Evolutionary conservation across 2,888 invertebrate genomes (phyloP), one percentile per base, ranked within the genome.

Genomic region (Andrena bucephala): DNA sequence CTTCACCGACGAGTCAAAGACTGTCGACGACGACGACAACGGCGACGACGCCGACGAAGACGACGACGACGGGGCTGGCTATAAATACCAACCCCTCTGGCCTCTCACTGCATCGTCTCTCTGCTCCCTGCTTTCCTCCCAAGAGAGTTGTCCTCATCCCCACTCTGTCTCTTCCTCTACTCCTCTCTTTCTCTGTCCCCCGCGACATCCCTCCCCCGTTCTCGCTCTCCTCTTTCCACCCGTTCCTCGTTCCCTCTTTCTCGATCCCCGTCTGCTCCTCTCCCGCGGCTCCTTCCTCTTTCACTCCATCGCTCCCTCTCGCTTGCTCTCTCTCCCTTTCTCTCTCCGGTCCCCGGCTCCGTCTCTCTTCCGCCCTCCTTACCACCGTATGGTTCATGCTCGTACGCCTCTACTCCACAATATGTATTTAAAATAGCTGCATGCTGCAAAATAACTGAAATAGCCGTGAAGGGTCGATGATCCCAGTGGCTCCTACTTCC

Each of bases 401-500:
- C 79, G 79, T 88, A 81, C 77, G 87, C 84, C 78, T 89, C 84
- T 87, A 85, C 87, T 85, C 87, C 81, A 89, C 85, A 85, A 89
- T 90, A 90, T 90, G 90, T 91, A 92, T 92, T 92, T 91, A 91
- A 92, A 92, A 92, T 92, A 92, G 92, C 91, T 89, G 88, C 90
- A 87, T 87, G 87, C 88, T 89, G 91, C 90, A 88, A 91, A 91
- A 92, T 92, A 91, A 91, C 92, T 92, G 91, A 92, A 92, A 92
- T 92, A 91, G 90, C 90, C 90, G 83, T 81, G 89, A 90, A 92
- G 91, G 92, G 91, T 91, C 92, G 91, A 92, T 91, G 92, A 92
- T 92, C 92, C 83, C 92, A 75, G 86, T 79, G 82, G 83, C 87
- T 90, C 87, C 87, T 90, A 92, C 92, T 92, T 92, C 92, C 92